phyloP scores from a whole-genome alignment of 1,140 invertebrate genomes.

The Drosophila parvula region DNA sequence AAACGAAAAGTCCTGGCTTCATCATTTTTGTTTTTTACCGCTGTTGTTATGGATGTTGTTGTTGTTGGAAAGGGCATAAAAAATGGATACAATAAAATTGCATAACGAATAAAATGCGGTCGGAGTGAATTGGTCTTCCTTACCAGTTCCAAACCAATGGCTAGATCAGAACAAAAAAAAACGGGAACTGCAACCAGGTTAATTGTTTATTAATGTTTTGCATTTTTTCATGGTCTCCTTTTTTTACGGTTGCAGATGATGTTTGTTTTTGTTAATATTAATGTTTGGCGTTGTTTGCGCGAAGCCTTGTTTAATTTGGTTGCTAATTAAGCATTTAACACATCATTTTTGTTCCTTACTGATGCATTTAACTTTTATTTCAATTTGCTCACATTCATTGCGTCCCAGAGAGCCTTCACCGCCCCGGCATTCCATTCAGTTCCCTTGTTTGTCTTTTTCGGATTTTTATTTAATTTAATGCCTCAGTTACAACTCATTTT shows the following conservation, averaged over 20 bases:
- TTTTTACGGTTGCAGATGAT: slow-evolving; percentile 5
- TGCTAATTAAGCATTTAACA: slow-evolving; percentile 73
- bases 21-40: background rate
- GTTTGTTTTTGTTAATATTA: slow-evolving; percentile 34
- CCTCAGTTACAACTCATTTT: slow-evolving; percentile 74
- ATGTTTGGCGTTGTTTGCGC: slow-evolving; percentile 35
- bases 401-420: background rate
- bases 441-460: slow-evolving; percentile 45
- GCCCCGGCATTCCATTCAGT: slow-evolving; percentile 15
- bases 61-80: slow-evolving; percentile 32
- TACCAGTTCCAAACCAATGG: slow-evolving; percentile 17
- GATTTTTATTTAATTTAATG: slow-evolving; percentile 63
- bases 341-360: slow-evolving; percentile 40
- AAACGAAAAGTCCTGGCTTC: background rate
- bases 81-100: slow-evolving; percentile 70
- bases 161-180: slow-evolving; percentile 28
- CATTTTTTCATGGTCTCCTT: slow-evolving; percentile 15
- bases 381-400: slow-evolving; percentile 42
- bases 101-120: slow-evolving; percentile 72
- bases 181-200: slow-evolving; percentile 35
- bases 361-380: slow-evolving; percentile 56
- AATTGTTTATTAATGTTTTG: slow-evolving; percentile 68
- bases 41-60: slow-evolving; percentile 32
- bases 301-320: slow-evolving; percentile 61
- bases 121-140: slow-evolving; percentile 28